Percentiles rank a stretch among this genome's conserved stretches.
phyloP scores from a whole-genome alignment of 2,888 invertebrate genomes.

The Quadroppia sp. region DNA sequence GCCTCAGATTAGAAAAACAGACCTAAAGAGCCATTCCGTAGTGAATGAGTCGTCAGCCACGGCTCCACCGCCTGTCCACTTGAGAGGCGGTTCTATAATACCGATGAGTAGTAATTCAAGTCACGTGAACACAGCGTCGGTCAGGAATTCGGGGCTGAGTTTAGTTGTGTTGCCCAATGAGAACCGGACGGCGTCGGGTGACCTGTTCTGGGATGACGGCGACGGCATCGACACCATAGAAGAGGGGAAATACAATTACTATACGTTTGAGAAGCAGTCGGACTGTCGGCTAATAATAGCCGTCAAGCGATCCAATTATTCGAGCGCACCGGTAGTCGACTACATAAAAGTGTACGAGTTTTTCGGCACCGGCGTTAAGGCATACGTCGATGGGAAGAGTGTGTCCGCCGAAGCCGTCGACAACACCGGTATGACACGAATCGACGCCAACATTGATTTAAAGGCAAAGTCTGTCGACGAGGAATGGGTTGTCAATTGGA shows the following conservation, averaged over 20 bases:
- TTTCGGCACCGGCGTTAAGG: not conserved
- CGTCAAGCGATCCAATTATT: not conserved
- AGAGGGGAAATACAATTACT: constrained; percentile 35
- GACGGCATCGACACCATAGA: constrained; percentile 42
- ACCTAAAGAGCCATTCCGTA: not conserved
- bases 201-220: constrained; percentile 48
- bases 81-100: constrained; percentile 36
- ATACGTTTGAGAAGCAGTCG: not conserved
- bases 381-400: not conserved
- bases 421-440: not conserved
- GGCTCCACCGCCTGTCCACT: constrained; percentile 20
- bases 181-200: constrained; percentile 43
- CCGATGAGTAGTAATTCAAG: not conserved
- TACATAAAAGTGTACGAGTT: not conserved
- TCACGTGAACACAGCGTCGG: not conserved
- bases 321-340: not conserved
- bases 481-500: not conserved
- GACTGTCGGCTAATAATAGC: not conserved
- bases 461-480: not conserved
- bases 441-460: not conserved
- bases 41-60: not conserved
- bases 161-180: constrained; percentile 38
- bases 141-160: not conserved
- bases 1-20: not conserved
- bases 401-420: not conserved